Base-by-base conservation (phyloP, 2,888 invertebrate species). In the Acronicta psi region DNA sequence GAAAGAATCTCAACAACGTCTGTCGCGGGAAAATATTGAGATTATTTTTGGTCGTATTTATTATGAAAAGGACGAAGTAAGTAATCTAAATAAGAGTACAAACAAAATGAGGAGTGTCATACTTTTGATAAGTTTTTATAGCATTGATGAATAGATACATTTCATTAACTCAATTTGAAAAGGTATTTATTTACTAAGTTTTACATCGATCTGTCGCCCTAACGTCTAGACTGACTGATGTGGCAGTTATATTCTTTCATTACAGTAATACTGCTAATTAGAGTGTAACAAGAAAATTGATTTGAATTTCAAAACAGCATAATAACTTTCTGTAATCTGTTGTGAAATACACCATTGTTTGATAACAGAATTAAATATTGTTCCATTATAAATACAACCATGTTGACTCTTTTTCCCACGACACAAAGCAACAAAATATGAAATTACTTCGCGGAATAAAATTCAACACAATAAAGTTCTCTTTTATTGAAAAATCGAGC, bases 401-500 rank as follows among this genome's bases (percentile, higher is more conserved):
- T 18, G 9, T 40, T 11, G n/a, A 18, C 1, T 18, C 11, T 29
- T 29, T 10, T 44, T 2, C 29, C 17, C 2, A 36, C 36, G 13
- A 36, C 11, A 36, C 8, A 44, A 47, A 38, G 31, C 17, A 34
- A 17, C 17, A 18, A 46, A 71, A 47, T 47, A 57, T 14, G 42
- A 71, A 51, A 58, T 50, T 65, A 40, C 42, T 49, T 18, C 42
- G 6, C 47, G 41, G 25, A 67, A 59, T 59, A 54, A 31, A 43
- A 23, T 23, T 13, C 43, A 50, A 51, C 25, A 40, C 29, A 66
- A 54, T 72, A 59, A 67, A 72, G 47, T 47, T 46, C 38, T 36
- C 20, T 59, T 25, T 29, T 18, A 54, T n/a, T 43, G 59, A 50
- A 46, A 66, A 72, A 60, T 73, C 69, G 38, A 59, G 67, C 13